Base-by-base conservation (phyloP, 2,888 invertebrate species). In the Diachrysia chrysitis region DNA sequence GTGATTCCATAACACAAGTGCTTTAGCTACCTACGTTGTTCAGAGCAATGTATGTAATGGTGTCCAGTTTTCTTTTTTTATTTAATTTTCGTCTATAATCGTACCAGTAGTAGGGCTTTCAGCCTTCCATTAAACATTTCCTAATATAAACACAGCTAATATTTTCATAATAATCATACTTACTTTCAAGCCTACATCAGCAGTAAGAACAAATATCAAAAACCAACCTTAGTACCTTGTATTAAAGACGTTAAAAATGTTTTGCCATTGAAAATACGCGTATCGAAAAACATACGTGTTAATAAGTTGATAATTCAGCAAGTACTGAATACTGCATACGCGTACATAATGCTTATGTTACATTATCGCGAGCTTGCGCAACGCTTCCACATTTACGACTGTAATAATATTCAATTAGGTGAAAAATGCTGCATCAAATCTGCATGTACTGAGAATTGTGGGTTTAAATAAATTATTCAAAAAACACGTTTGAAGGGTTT, bases 201-300 rank as follows among this genome's bases (percentile, higher is more conserved):
- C 32, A 32, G 7, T 32, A 10, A 32, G 2, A 42, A 42, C 4
- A 1, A n/a, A 7, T n/a, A n/a, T n/a, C 16, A n/a, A 42, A 42
- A 42, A n/a, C 1, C n/a, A 6, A 42, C n/a, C n/a, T 42, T n/a
- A 42, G 1, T n/a, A n/a, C 42, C 0, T 16, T 16, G 37, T 14
- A 4, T 4, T 37, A 37, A 37, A 16, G 14, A 4, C 16, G 14
- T 16, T 37, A 37, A 2, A 37, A 37, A 37, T 14, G 16, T 14
- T 37, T 37, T 25, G 25, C 5, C 2, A 14, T 14, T 37, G 4
- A 2, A 4, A 37, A 14, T 16, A n/a, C 5, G n/a, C 16, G 42
- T 42, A 42, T 42, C n/a, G n/a, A n/a, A n/a, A n/a, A 42, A 42
- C 42, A 42, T 42, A 42, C n/a, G n/a, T 42, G 42, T 42, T 42